Evolutionary conservation across 2,888 invertebrate species (phyloP), one percentile per base, ranked within the genome.

Genomic region (Myopa tessellatipennis): DNA sequence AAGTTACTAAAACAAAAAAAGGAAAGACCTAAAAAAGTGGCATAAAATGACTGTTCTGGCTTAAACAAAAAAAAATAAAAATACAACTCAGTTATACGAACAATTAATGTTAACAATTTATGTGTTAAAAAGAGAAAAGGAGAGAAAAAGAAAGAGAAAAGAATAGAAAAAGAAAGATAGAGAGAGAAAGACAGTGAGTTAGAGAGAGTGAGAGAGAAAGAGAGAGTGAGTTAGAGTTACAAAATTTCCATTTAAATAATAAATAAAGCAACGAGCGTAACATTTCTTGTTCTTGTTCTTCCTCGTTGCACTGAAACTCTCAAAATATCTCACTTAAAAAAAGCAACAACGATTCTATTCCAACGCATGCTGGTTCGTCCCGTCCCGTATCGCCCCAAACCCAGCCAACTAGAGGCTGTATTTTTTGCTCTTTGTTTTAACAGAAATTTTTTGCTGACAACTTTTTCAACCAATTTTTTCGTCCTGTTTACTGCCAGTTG

Each of bases 301-400:
- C 14, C 36, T 14, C 12, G 14, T 38, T n/a, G 5, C 58, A 10
- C 10, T 26, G 26, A 26, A 26, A 26, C 26, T 45, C 45, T 52
- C 55, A 14, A 7, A 18, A 40, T 4, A 36, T 4, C 60, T 60
- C 61, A 45, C 61, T 73, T 18, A 50, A 36, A 52, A 63, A 74
- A 63, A 65, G 63, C 26, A 26, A 50, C 63, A 50, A 74, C 74
- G 52, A 74, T 74, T 74, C 18, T 34, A 74, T 74, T 45, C 55
- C 12, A 36, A 52, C 16, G 18, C 63, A 65, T 16, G 65, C 4
- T 61, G 61, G 4, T n/a, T 34, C 61, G n/a, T 18, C 6, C 61
- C 61, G 10, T 2, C 34, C 61, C 34, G 18, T 18, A 7, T 18
- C 18, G 61, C 34, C 18, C 61, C 5, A 0, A 18, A 6, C 14